These are phyloP conservation scores for Labia minor DNA, from an alignment of 2,888 invertebrate genomes.

Conservation along the genomic window DNA sequence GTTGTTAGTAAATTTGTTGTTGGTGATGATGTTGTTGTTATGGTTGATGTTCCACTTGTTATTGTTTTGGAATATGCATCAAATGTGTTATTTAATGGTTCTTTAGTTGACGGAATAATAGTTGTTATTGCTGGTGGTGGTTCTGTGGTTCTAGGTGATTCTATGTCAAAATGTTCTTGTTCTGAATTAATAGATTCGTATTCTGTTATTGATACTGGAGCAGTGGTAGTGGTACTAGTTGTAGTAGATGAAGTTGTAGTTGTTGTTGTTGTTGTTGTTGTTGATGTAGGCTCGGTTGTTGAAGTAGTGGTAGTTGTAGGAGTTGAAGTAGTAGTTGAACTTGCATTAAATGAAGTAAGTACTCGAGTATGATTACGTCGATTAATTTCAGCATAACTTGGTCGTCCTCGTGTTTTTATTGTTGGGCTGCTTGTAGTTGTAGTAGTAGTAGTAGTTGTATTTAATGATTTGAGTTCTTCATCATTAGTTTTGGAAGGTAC, in stretches of 20 bases:
- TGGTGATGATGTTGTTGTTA: not conserved
- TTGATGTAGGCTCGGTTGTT: constrained; percentile 14
- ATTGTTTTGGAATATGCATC: not conserved
- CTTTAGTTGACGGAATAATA: constrained; percentile 13
- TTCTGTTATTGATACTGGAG: not conserved
- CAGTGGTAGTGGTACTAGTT: constrained; percentile 5
- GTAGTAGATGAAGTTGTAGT: constrained; percentile 18
- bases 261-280: constrained; percentile 3
- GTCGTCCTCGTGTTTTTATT: not conserved
- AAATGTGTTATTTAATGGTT: not conserved
- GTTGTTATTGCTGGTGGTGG: not conserved
- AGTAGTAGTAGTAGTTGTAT: not conserved
- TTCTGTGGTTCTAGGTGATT: constrained; percentile 17
- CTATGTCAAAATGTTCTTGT: not conserved
- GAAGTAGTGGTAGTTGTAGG: not conserved
- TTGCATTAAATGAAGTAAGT: not conserved
- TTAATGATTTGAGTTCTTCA: too few relatives aligned
- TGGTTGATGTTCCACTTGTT: not conserved
- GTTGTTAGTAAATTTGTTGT: not conserved
- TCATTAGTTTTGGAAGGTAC: not conserved
- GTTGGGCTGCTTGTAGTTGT: not conserved
- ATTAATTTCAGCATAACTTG: not conserved
- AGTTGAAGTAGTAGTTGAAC: not conserved
- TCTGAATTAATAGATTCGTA: not conserved
- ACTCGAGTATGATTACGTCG: not conserved